Evolutionary conservation across 2,113 vertebrate species (phyloP), one percentile per base, ranked within the genome.

Genomic region (Dipodomys stephensi): DNA sequence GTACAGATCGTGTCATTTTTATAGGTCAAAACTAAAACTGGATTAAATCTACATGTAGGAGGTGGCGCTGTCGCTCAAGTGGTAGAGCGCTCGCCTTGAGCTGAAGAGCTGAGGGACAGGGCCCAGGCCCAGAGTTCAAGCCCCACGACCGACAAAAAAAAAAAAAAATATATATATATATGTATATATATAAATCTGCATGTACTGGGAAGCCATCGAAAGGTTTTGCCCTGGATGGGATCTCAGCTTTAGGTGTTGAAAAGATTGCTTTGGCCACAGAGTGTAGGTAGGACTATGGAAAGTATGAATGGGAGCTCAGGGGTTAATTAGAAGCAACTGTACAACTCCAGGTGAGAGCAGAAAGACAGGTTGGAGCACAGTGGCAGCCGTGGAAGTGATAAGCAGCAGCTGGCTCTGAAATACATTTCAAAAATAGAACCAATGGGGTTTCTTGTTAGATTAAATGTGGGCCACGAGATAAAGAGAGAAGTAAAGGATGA

Each of bases 361-460:
- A 79, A 62, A 44, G 72, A 77, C 9, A 11, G 80, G 57, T 28
- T 69, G 57, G 83, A 87, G 84, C 28, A 28, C 67, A 72, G 74
- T 67, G 28, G 69, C 68, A 67, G 35, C 68, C 12, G 1, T 2
- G 67, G 30, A 94, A 79, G 73, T 60, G 84, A 68, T 46, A 86
- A 96, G 80, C 46, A 81, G 72, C 79, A 95, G 77, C 87, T 80
- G 35, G 69, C 44, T 73, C 53, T 68, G 82, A 93, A 90, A 76
- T 72, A 10, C 25, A 44, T 80, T 88, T 96, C 15, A 92, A n/a
- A 89, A 91, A 67, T 2, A 88, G 67, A 81, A 88, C n/a, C 78
- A 78, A 44, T 18, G 3, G 71, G 0, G 6, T 79, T 89, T 90
- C n/a, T 78, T 71, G 16, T 62, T 84, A 78, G 60, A 27, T 39